phyloP scores from a whole-genome alignment of 2,888 invertebrate species.

The Heliconius ethilla region DNA sequence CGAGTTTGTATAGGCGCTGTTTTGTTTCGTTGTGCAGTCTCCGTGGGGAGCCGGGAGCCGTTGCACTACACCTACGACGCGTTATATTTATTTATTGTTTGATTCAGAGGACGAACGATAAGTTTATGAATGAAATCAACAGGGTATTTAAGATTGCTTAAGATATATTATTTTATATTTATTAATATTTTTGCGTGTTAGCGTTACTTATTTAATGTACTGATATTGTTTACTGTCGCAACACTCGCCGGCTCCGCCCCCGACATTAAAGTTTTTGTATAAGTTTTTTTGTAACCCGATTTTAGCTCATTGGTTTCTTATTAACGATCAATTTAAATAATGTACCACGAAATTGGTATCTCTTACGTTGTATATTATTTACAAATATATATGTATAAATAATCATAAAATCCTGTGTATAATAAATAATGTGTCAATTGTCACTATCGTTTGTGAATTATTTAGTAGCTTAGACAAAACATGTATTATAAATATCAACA shows the following conservation, averaged over 20 bases:
- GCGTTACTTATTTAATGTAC: conserved; percentile 58
- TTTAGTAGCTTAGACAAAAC: not conserved
- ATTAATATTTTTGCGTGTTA: conserved; percentile 62
- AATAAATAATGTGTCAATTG: not conserved
- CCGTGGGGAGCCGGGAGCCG: conserved; percentile 36
- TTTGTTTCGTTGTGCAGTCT: conserved; percentile 33
- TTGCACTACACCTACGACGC: conserved; percentile 49
- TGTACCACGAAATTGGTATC: not conserved
- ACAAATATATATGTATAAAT: not conserved
- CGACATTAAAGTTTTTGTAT: not conserved
- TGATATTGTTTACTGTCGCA: conserved; percentile 52
- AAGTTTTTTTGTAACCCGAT: too few species aligned
- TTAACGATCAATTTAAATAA: not conserved
- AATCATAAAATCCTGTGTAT: not conserved
- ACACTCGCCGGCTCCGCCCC: conserved; percentile 24
- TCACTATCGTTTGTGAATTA: not conserved
- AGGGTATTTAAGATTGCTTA: conserved; percentile 82
- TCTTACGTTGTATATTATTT: conserved; percentile 12
- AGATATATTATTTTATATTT: conserved; percentile 79
- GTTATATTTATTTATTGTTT: conserved; percentile 53
- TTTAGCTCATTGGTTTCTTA: not conserved
- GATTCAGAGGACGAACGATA: conserved; percentile 56
- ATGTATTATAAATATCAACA: not conserved
- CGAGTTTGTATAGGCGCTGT: conserved; percentile 35
- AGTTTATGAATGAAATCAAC: conserved; percentile 75